Evolutionary conservation across 2,888 invertebrate species (phyloP), one percentile per base, ranked within the genome.

Genomic region (Acleris laterana): DNA sequence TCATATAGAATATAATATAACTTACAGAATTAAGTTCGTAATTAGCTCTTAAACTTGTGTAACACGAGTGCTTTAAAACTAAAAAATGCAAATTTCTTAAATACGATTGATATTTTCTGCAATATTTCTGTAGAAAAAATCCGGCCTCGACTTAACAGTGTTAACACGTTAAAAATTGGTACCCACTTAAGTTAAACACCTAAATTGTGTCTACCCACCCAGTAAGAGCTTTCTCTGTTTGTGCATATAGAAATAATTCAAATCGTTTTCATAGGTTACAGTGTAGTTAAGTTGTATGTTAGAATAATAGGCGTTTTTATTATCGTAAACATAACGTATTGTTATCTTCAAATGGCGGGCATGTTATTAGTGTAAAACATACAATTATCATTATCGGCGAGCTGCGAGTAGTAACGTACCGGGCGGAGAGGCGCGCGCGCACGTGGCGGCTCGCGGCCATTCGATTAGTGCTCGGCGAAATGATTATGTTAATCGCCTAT

Each of bases 401-500:
- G 32, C 58, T 59, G 17, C 19, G 49, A 38, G 42, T 63, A 59
- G 42, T 25, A 32, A 32, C 32, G 42, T 38, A 9, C 7, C 32
- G 32, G 42, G 42, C 38, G 44, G 55, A 55, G 58, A 55, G 58
- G 62, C 68, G 70, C 59, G 32, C 32, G 32, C 68, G 70, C 59
- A 60, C 66, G 63, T 63, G 69, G 63, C 71, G 71, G 78, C 81
- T 80, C 75, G 79, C 75, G 83, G 88, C 79, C 81, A 82, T 82
- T 85, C 84, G 83, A 86, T 87, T 87, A 87, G 82, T 79, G 80
- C 77, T 75, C 76, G 76, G 74, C 78, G 76, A 84, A 88, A 85
- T 86, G 82, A 85, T 66, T 89, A 89, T 86, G 87, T 83, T 88
- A 89, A 89, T 88, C 84, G 83, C 75, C 81, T 81, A 83, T 84